These are phyloP conservation scores for Oophaga sylvatica DNA, from an alignment of 2,797 vertebrate genomes.

Conservation along the genomic window DNA sequence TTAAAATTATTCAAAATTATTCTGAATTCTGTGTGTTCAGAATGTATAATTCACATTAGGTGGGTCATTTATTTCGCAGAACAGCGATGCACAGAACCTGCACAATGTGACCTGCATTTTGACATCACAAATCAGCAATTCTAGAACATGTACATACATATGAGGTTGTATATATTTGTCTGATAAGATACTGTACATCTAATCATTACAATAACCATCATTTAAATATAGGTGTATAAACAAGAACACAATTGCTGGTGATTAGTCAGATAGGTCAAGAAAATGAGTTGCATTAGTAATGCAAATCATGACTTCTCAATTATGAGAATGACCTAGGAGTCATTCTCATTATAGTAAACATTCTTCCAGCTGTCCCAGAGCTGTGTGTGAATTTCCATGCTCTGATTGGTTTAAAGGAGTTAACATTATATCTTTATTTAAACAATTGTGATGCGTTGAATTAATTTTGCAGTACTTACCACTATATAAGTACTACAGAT, in stretches of 20 bases:
- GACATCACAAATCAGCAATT: background rate
- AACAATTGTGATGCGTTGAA: no score
- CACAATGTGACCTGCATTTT: conserved; percentile 5
- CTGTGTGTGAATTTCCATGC: background rate
- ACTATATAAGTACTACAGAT: no score
- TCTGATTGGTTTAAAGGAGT: background rate
- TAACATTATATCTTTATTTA: no score
- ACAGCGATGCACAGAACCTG: background rate
- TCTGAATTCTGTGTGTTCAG: conserved; percentile 10
- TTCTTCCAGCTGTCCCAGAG: background rate
- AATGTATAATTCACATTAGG: conserved; percentile 16
- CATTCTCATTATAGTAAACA: background rate
- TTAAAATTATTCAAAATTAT: conserved; percentile 21
- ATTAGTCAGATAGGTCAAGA: background rate
- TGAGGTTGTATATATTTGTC: background rate
- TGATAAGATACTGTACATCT: background rate
- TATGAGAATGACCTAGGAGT: conserved; percentile 2
- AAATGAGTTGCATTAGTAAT: background rate
- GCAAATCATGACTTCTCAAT: background rate
- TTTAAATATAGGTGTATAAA: background rate
- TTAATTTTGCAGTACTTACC: no score
- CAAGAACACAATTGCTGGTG: background rate
- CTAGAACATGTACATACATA: background rate
- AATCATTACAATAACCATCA: background rate
- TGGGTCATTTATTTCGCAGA: background rate